phyloP scores from a whole-genome alignment of 2,113 vertebrate genomes.

The Cottus gobio region DNA sequence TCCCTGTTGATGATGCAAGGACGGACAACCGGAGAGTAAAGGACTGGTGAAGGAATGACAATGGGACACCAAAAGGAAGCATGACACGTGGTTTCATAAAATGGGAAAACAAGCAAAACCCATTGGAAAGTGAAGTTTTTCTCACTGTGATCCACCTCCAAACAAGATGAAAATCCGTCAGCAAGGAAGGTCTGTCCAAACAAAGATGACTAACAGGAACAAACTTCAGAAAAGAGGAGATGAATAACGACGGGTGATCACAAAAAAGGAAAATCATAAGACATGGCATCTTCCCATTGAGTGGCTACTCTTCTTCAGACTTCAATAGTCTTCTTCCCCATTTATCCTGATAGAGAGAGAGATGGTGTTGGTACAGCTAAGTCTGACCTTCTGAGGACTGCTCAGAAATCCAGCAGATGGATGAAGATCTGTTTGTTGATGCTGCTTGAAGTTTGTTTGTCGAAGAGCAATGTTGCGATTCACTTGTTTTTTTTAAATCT shows the following conservation, averaged over 20 bases:
- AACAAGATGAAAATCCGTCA: constrained; percentile 66
- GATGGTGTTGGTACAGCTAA: constrained; percentile 70
- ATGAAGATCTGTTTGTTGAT: constrained; percentile 74
- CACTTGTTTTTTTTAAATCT: constrained; percentile 59
- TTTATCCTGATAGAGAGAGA: constrained; percentile 71
- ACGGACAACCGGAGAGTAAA: constrained; percentile 49
- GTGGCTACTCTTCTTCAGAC: constrained; percentile 80
- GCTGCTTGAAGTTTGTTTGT: constrained; percentile 75
- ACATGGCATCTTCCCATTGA: constrained; percentile 83
- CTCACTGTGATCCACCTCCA: constrained; percentile 67
- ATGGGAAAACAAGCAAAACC: constrained; percentile 65
- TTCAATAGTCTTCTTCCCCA: constrained; percentile 78
- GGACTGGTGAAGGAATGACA: constrained; percentile 53
- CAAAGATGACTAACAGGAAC: constrained; percentile 64
- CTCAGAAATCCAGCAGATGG: constrained; percentile 69
- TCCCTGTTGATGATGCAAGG: constrained; percentile 65
- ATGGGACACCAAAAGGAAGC: constrained; percentile 69
- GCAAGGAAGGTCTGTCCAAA: constrained; percentile 70
- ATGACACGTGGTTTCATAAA: constrained; percentile 66
- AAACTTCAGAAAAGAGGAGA: constrained; percentile 70
- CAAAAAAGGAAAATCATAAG: constrained; percentile 71
- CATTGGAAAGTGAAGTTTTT: constrained; percentile 61
- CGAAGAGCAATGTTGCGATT: constrained; percentile 70
- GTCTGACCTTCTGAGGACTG: constrained; percentile 74
- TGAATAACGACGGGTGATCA: constrained; percentile 69